These are phyloP conservation scores for Nephila pilipes DNA, from an alignment of 1,140 invertebrate species.

Conservation along the genomic window DNA sequence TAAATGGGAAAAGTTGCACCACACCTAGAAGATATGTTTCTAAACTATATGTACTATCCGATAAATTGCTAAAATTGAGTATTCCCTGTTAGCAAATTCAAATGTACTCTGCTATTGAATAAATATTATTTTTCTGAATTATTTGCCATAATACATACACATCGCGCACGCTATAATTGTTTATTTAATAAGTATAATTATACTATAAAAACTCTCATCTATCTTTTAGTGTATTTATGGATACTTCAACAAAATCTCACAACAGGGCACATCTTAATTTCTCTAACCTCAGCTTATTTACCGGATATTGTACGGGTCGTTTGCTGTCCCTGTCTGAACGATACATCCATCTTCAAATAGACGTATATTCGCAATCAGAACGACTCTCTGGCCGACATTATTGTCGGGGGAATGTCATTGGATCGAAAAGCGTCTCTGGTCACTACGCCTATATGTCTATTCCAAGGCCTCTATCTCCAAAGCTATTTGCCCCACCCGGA, in stretches of 20 bases:
- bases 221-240: not conserved
- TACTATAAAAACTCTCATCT: not conserved
- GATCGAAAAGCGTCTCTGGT: conserved; percentile 40
- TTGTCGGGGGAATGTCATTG: conserved; percentile 18
- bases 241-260: not conserved
- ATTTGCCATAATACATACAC: no score
- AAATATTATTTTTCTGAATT: no score
- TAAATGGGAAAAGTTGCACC: no score
- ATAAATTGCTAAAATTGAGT: no score
- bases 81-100: no score
- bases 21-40: no score
- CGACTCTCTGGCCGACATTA: conserved; percentile 22
- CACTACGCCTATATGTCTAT: conserved; percentile 36
- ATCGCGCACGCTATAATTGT: no score
- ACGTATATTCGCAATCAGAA: conserved; percentile 26
- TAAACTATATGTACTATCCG: no score
- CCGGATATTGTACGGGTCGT: conserved; percentile 5
- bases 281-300: not conserved
- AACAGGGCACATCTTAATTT: not conserved
- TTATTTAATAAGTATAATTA: no score
- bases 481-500: conserved; percentile 22
- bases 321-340: not conserved
- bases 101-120: no score
- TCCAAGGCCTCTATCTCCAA: conserved; percentile 14
- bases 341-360: not conserved